Conservation (phyloP, 2,797 vertebrate genomes). For the Anabacerthia variegaticeps region DNA sequence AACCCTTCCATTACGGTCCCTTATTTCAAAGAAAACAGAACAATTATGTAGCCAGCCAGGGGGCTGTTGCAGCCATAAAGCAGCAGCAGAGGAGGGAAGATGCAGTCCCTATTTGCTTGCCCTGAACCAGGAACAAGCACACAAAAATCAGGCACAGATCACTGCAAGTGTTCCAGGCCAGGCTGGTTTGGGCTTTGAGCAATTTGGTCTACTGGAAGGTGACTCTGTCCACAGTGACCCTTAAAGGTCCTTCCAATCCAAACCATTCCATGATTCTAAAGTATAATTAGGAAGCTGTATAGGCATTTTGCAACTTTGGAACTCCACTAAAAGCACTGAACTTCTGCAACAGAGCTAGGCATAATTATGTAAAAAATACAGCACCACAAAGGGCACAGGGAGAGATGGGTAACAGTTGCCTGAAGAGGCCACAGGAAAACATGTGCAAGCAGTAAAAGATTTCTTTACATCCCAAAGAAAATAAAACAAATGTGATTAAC, state of each 20-base stretch:
- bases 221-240: neutral
- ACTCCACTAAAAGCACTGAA: neutral
- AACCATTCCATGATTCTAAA: neutral
- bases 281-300: neutral
- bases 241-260: neutral
- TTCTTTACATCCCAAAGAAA: neutral
- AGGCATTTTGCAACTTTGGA: neutral
- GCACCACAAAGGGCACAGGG: neutral
- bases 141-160: neutral
- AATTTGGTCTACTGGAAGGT: neutral
- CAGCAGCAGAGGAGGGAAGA: neutral
- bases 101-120: neutral
- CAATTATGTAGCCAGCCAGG: neutral
- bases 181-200: accelerated
- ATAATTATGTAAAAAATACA: neutral
- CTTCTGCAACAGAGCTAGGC: neutral
- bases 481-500: neutral
- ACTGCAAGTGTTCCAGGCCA: neutral
- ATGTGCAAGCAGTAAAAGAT: neutral
- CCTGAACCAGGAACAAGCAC: neutral
- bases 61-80: neutral
- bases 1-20: neutral
- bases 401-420: neutral
- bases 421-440: neutral
- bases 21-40: conserved; percentile 43